Evolutionary conservation across 2,113 vertebrate species (phyloP).

Genomic region (Bos taurus): DNA sequence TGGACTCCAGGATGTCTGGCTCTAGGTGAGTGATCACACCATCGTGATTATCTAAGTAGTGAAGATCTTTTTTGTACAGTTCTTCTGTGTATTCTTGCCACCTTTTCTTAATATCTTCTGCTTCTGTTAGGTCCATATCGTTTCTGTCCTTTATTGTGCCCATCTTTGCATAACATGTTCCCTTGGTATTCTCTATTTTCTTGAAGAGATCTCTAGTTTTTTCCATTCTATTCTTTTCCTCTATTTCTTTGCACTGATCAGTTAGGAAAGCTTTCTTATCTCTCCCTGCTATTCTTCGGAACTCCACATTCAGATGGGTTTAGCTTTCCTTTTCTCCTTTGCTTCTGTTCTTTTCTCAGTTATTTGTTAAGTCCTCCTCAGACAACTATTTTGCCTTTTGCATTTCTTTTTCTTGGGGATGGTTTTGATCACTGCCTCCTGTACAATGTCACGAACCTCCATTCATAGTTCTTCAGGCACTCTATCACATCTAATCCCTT

Average conservation of each 20-base stretch:
- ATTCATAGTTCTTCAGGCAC: background rate
- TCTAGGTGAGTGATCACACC: background rate
- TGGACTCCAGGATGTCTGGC: background rate
- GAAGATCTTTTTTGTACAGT: background rate
- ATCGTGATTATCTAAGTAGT: background rate
- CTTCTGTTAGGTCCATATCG: background rate
- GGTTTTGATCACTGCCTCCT: background rate
- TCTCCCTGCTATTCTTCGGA: background rate
- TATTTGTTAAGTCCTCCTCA: background rate
- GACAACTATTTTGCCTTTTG: background rate
- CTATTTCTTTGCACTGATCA: background rate
- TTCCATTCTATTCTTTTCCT: background rate
- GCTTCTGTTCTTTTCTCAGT: background rate
- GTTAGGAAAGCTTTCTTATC: background rate
- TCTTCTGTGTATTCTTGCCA: background rate
- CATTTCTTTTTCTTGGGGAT: background rate
- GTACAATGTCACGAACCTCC: background rate
- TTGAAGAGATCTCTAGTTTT: background rate
- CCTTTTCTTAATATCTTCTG: background rate
- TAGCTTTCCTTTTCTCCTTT: background rate
- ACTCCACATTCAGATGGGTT: background rate
- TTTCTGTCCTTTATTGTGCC: background rate
- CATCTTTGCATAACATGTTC: background rate
- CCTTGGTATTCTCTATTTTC: background rate
- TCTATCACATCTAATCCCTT: background rate